Evolutionary conservation across 1,140 invertebrate species (phyloP), one percentile per base, ranked within the genome.

Genomic region (Philotrypesis tridentata): DNA sequence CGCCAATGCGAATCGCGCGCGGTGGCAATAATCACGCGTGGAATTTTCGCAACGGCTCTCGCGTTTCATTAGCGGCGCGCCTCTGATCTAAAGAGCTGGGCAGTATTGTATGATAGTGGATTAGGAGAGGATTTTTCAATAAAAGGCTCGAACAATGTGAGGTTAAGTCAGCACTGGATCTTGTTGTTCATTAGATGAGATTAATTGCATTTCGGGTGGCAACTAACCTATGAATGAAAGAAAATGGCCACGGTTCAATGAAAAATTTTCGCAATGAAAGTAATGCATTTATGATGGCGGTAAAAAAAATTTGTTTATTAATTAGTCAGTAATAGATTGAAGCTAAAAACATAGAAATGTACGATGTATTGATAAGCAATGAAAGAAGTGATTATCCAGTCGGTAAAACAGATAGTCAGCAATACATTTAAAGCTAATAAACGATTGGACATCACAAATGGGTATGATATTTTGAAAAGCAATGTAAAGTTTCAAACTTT

Each of bases 31-130:
- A 61, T 71, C 31, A 25, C 29, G 40, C 31, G 63, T 17, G 65
- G 68, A 60, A 71, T 79, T 79, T 79, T 79, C 67, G 27, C 29
- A 29, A 11, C 37, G 40, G 43, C 55, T 23, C 40, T 29, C 25
- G 11, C 27, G 17, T 31, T 60, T 33, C 25, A 73, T 72, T 48
- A 48, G 25, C 25, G 48, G 48, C 25, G 9, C 25, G 61, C 60
- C n/a, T 43, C 40, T 61, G 25, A 25, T 6, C 61, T 27, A 65
- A 65, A 29, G 61, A 29, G 27, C 23, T 23, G 61, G 61, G 17
- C 27, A 2, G 17, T 25, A 65, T 27, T 29, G 14, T 12, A 8
- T 23, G 25, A 65, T 27, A 6, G n/a, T 55, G 48, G 17, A 17
- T 55, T 55, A 55, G 21, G 21, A 55, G 21, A 55, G 21, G 48